Conservation (phyloP, 2,113 vertebrate species). For the Bubo blakistoni region DNA sequence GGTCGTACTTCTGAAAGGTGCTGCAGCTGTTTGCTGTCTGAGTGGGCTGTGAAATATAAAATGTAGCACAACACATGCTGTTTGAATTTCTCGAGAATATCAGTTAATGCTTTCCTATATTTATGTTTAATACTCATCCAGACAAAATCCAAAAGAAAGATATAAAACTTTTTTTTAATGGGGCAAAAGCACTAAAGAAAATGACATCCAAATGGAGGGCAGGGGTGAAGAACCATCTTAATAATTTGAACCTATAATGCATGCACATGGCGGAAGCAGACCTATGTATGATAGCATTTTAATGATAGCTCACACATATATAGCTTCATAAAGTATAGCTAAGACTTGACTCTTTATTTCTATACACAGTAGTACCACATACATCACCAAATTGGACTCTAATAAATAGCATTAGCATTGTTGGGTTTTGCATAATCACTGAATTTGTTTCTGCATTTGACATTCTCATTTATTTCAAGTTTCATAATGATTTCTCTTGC, state of each 20-base stretch:
- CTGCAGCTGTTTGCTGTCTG: neutral
- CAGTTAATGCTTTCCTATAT: neutral
- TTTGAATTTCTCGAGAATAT: neutral
- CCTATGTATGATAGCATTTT: neutral
- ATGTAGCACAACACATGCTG: neutral
- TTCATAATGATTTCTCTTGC: neutral
- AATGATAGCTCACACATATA: neutral
- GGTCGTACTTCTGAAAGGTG: neutral
- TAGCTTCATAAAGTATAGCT: neutral
- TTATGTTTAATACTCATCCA: neutral
- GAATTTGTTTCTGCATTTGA: neutral
- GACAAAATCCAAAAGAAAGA: neutral
- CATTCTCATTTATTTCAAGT: neutral
- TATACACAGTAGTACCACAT: neutral
- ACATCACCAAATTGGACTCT: neutral
- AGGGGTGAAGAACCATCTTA: neutral
- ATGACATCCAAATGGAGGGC: neutral
- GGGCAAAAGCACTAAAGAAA: neutral
- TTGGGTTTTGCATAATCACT: neutral
- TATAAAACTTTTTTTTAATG: neutral
- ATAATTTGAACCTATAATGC: neutral
- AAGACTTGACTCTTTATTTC: neutral
- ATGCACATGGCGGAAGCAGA: neutral
- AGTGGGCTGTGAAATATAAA: neutral
- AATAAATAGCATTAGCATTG: neutral